A percentile compares a stretch with the other conserved stretches of the same genome.
These are phyloP conservation scores for Otus sunia DNA, from an alignment of 2,113 vertebrate species.

Conservation along the genomic window DNA sequence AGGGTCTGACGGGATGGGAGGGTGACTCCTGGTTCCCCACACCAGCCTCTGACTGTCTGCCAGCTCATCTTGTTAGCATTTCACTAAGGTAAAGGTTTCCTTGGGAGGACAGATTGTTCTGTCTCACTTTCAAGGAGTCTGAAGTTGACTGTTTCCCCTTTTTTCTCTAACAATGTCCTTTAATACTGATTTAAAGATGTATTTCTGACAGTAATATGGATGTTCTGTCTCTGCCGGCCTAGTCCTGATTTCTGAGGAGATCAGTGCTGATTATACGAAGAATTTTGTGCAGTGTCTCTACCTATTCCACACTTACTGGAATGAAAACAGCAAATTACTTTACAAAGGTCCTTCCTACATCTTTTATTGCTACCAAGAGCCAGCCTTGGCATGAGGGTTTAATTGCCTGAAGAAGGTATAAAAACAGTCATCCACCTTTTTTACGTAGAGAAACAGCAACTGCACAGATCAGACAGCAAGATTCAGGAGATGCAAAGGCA, in stretches of 20 bases:
- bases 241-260: neutral
- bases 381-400: neutral
- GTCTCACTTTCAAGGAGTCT: neutral
- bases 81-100: neutral
- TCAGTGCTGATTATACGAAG: neutral
- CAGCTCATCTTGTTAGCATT: neutral
- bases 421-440: neutral
- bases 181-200: neutral
- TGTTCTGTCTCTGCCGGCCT: neutral
- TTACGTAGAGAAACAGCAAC: neutral
- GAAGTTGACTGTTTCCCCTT: neutral
- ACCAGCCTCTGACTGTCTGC: neutral
- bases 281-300: neutral
- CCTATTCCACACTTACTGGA: neutral
- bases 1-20: neutral
- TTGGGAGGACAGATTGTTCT: neutral
- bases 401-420: neutral
- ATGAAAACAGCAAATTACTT: neutral
- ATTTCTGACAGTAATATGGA: neutral
- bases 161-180: neutral
- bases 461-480: neutral
- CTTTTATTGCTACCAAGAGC: neutral
- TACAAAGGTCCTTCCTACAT: neutral
- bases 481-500: neutral
- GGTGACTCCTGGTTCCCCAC: neutral